Percentiles rank a stretch among this genome's conserved stretches.
phyloP scores from a whole-genome alignment of 2,797 vertebrate species.

The Ciconia nigra region DNA sequence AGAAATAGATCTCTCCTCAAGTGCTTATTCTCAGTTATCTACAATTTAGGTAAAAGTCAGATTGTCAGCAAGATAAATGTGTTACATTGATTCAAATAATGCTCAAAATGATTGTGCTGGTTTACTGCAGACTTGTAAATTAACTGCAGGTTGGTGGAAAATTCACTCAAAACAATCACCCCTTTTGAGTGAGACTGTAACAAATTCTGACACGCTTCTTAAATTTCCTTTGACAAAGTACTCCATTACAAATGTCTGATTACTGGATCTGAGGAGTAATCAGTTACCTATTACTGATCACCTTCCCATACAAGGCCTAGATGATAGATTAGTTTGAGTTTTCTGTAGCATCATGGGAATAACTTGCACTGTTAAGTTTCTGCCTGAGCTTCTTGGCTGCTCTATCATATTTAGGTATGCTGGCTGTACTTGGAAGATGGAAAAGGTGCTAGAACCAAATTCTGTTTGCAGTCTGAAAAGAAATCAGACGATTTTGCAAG shows the following conservation, averaged over 20 bases:
- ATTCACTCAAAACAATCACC: neutral
- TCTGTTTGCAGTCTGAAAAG: neutral
- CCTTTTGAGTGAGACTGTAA: neutral
- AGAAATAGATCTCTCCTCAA: neutral
- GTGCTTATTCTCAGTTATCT: neutral
- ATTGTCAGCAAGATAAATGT: constrained; percentile 2
- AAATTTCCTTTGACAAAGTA: neutral
- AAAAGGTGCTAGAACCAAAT: neutral
- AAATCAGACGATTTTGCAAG: neutral
- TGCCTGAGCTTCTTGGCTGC: neutral
- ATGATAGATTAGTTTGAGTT: neutral
- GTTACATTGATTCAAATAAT: constrained; percentile 24
- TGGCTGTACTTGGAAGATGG: neutral
- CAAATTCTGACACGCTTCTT: neutral
- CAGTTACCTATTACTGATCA: neutral
- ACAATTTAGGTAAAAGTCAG: constrained; percentile 29
- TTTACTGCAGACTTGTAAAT: constrained; percentile 27
- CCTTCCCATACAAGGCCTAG: neutral
- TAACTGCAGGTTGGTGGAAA: neutral
- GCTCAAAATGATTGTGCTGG: neutral
- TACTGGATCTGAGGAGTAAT: neutral
- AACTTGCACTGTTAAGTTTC: neutral
- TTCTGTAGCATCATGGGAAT: neutral
- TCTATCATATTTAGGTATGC: neutral
- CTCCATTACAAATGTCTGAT: neutral